Evolutionary conservation across 2,797 vertebrate genomes (phyloP).

Genomic region (Toxotes lorentzi): DNA sequence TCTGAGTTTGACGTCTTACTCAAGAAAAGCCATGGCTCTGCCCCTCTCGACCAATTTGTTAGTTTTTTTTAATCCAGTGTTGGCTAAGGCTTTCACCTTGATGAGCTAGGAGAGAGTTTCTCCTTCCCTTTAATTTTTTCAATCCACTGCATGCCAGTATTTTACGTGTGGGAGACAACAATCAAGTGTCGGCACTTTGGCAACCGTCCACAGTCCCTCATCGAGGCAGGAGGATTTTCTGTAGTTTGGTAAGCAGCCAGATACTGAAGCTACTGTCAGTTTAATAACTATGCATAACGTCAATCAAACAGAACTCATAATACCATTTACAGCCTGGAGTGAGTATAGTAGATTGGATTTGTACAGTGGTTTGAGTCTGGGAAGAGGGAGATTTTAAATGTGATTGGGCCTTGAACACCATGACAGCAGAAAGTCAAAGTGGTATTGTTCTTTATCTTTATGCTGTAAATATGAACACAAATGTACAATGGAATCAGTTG

Average conservation of each 20-base stretch:
- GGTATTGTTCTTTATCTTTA: neutral
- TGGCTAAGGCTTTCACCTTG: constrained; percentile 20
- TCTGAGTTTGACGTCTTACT: constrained; percentile 37
- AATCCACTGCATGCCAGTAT: constrained; percentile 32
- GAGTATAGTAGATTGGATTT: constrained; percentile 18
- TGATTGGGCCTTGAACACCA: neutral
- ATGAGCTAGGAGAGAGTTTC: constrained; percentile 33
- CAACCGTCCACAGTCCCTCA: constrained; percentile 52
- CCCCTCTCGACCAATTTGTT: constrained; percentile 24
- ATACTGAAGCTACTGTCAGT: constrained; percentile 38
- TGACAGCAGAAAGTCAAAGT: neutral
- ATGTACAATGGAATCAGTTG: neutral
- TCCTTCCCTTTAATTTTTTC: constrained; percentile 37
- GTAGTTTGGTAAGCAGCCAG: constrained; percentile 56
- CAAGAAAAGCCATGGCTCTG: neutral
- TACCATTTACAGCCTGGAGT: constrained; percentile 14
- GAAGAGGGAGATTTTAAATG: neutral
- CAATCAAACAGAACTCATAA: constrained; percentile 42
- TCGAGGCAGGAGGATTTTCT: constrained; percentile 43
- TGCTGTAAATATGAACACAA: constrained; percentile 1
- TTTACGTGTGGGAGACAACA: constrained; percentile 45
- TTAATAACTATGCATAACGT: constrained; percentile 41
- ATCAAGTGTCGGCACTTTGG: constrained; percentile 51
- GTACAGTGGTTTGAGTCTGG: neutral
- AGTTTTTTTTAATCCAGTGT: constrained; percentile 17